Evolutionary conservation across 2,888 invertebrate species (phyloP).

Genomic region (Tinea pellionella): DNA sequence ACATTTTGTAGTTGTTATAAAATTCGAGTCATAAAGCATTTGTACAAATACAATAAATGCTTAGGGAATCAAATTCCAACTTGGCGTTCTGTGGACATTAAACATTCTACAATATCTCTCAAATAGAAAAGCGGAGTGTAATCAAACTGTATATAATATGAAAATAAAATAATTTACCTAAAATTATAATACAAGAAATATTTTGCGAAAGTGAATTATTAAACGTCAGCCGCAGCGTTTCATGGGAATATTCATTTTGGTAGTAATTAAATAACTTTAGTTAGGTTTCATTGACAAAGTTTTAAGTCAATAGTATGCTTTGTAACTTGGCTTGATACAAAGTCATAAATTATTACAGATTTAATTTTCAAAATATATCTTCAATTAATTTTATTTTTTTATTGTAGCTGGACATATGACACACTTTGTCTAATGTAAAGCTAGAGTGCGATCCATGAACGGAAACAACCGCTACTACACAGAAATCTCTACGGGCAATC

Average conservation of each 20-base stretch:
- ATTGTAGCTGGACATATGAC: too few species aligned
- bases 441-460: too few species aligned
- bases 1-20: not conserved
- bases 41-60: slow-evolving; percentile 4
- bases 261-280: slow-evolving; percentile 22
- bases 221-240: slow-evolving; percentile 3
- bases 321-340: not conserved
- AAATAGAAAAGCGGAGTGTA: too few species aligned
- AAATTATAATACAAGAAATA: not conserved
- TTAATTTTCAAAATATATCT: too few species aligned
- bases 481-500: too few species aligned
- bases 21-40: slow-evolving; percentile 4
- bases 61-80: not conserved
- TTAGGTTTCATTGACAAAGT: slow-evolving; percentile 14
- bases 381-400: too few species aligned
- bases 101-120: not conserved
- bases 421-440: too few species aligned
- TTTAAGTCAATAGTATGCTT: not conserved
- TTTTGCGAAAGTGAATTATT: not conserved
- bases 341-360: not conserved
- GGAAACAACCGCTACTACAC: too few species aligned
- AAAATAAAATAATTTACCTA: too few species aligned
- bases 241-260: slow-evolving; percentile 19
- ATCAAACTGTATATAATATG: too few species aligned
- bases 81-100: not conserved